phyloP scores from a whole-genome alignment of 2,888 invertebrate genomes.

The Cheilosia pagana region DNA sequence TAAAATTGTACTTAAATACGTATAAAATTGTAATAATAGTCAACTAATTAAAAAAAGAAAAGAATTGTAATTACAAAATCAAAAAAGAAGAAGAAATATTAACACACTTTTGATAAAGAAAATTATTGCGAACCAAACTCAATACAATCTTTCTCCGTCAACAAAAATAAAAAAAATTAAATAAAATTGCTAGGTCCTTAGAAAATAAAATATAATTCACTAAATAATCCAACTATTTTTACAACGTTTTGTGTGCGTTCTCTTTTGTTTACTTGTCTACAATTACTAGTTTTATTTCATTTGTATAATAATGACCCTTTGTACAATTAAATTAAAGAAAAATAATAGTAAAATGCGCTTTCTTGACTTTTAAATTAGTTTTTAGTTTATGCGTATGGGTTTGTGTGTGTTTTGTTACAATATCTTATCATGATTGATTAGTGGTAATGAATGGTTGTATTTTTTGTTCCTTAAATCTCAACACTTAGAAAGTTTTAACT shows the following conservation, averaged over 20 bases:
- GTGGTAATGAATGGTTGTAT: constrained; percentile 55
- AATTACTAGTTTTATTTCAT: constrained; percentile 27
- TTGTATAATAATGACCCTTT: constrained; percentile 39
- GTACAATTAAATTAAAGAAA: constrained; percentile 35
- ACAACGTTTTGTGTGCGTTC: constrained; percentile 17
- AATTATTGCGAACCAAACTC: constrained; percentile 28
- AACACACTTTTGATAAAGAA: constrained; percentile 36
- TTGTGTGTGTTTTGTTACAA: constrained; percentile 49
- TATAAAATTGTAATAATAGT: constrained; percentile 56
- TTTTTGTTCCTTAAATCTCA: constrained; percentile 48
- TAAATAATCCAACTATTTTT: constrained; percentile 62
- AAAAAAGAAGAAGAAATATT: neutral
- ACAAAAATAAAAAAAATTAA: constrained; percentile 29
- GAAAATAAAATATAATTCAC: constrained; percentile 65
- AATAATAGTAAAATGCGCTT: constrained; percentile 58
- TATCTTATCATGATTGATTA: constrained; percentile 43
- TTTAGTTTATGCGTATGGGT: constrained; percentile 66
- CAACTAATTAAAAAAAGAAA: constrained; percentile 37
- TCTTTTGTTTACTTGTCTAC: constrained; percentile 11
- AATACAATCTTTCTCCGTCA: constrained; percentile 56
- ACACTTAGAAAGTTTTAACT: constrained; percentile 63
- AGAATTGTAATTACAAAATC: neutral
- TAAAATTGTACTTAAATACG: constrained; percentile 46
- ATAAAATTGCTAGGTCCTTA: constrained; percentile 45
- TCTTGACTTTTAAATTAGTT: constrained; percentile 44